A percentile compares a stretch with the other conserved stretches of the same genome.
phyloP scores from a whole-genome alignment of 2,797 vertebrate genomes.

The Siniperca undulata region DNA sequence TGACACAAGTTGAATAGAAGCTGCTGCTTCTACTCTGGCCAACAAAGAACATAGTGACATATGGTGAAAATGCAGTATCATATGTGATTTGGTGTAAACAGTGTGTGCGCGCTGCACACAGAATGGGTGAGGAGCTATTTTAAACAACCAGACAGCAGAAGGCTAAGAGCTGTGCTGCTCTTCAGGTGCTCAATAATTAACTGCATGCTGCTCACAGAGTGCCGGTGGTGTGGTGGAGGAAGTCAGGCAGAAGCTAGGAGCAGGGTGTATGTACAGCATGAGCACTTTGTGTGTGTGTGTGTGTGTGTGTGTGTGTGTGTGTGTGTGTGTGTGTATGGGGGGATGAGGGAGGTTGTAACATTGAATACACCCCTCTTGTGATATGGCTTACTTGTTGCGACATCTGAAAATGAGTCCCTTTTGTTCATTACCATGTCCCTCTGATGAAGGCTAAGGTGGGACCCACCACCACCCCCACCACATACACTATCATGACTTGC shows the following conservation, averaged over 20 bases:
- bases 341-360: conserved; percentile 21
- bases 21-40: conserved; percentile 16
- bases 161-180: conserved; percentile 66
- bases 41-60: conserved; percentile 31
- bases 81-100: conserved; percentile 57
- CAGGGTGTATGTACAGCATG: conserved; percentile 13
- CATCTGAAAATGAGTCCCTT: conserved; percentile 68
- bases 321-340: conserved; percentile 4
- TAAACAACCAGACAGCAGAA: conserved; percentile 66
- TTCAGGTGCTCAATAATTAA: conserved; percentile 83
- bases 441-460: conserved; percentile 41
- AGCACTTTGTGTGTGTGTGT: conserved; percentile 14
- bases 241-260: conserved; percentile 69
- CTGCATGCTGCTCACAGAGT: conserved; percentile 59
- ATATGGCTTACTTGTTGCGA: conserved; percentile 55
- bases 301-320: conserved; percentile 14
- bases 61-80: conserved; percentile 38
- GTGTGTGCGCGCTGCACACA: conserved; percentile 22
- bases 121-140: conserved; percentile 56
- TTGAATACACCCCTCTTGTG: conserved; percentile 58
- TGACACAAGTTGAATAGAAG: conserved; percentile 15
- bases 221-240: conserved; percentile 46
- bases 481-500: conserved; percentile 1
- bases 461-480: not conserved
- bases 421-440: conserved; percentile 59